phyloP scores from a whole-genome alignment of 2,113 vertebrate species.

The Gyps fulvus region DNA sequence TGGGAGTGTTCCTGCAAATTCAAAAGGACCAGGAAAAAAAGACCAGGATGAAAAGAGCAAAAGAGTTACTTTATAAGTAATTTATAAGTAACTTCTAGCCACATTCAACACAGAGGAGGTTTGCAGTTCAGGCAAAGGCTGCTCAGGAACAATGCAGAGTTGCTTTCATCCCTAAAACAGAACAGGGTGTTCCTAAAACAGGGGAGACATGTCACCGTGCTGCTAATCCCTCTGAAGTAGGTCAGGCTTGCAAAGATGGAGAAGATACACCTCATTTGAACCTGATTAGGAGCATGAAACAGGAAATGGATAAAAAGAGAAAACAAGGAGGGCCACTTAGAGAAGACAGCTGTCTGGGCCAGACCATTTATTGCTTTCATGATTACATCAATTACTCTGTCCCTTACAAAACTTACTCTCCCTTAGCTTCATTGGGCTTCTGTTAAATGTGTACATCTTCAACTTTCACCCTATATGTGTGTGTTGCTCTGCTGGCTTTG shows the following conservation, averaged over 20 bases:
- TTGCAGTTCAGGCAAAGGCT: not conserved
- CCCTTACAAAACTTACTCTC: not conserved
- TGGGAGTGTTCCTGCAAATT: not conserved
- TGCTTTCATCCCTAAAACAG: not conserved
- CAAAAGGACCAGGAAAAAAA: not conserved
- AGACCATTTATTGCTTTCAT: not conserved
- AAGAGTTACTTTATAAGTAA: not conserved
- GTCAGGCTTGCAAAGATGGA: not conserved
- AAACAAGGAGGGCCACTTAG: not conserved
- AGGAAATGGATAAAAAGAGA: not conserved
- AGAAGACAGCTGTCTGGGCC: not conserved
- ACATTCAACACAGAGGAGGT: not conserved
- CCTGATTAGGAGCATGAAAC: not conserved
- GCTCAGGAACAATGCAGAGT: not conserved
- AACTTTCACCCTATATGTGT: fast-evolving
- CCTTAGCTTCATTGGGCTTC: not conserved
- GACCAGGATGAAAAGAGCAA: not conserved
- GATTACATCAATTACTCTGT: not conserved
- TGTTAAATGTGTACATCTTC: not conserved
- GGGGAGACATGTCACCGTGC: not conserved
- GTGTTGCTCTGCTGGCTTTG: not conserved
- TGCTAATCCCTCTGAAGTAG: constrained; percentile 12
- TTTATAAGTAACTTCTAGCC: not conserved
- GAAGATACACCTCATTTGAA: not conserved
- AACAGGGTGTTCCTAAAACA: not conserved